Base-by-base conservation (phyloP, 2,113 vertebrate genomes). In the Perognathus longimembris region DNA sequence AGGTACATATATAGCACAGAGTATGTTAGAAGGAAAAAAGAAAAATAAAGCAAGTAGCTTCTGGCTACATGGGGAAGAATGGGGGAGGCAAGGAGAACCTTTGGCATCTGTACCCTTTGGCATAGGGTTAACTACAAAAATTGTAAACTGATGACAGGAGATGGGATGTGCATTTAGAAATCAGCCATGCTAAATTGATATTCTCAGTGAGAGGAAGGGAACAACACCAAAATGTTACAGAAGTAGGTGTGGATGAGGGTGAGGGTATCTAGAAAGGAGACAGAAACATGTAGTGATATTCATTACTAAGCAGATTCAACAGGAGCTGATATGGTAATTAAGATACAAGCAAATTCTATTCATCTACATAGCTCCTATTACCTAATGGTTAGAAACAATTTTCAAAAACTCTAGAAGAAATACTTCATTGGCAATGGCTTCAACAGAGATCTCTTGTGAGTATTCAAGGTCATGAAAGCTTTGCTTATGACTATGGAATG, bases 1-100 rank as follows among this genome's bases (percentile, higher is more conserved):
- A 93, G 91, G 92, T 97, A 97, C 94, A 95, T 96, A 95, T 96
- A 94, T 93, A 96, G 95, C 93, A 84, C 94, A 90, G 83, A 92
- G 87, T 87, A 79, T 76, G 69, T 92, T 64, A 28, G 83, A 84
- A 90, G 66, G 67, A n/a, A 94, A 86, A 93, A 69, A 54, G 17
- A 76, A 54, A 54, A 80, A 94, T 76, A 95, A 89, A 96, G 92
- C 86, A 71, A 82, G 82, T 34, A 28, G 76, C 63, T 78, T 89
- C 85, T 63, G 54, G 4, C 38, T 85, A 61, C 40, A 26, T 59
- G 14, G 73, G 59, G 92, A 50, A 30, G 85, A 22, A 28, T 90
- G 74, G 57, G 36, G 67, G 64, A 85, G 24, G 18, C 7, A 21
- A 7, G 1, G 67, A 80, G 73, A 83, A n/a, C n/a, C n/a, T n/a